These are phyloP conservation scores for Meandrina meandrites DNA, from an alignment of 92 coral and sea anemone genomes.

Conservation along the genomic window DNA sequence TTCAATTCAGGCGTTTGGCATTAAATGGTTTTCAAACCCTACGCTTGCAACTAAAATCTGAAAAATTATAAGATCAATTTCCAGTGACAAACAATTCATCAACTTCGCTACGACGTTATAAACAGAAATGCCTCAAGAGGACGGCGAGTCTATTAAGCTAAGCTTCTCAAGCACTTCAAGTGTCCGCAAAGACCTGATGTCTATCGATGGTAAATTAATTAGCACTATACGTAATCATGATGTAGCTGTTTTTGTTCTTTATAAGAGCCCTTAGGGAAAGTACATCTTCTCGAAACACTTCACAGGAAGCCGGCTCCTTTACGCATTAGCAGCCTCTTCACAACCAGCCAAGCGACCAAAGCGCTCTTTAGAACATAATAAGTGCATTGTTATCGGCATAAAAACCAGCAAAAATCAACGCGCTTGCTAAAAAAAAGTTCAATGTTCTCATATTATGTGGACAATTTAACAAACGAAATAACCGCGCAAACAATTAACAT, in stretches of 20 bases:
- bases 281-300: conserved; percentile 4
- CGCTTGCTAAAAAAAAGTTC: neutral
- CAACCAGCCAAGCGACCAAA: conserved; percentile 1
- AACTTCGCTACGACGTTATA: conserved; percentile 2
- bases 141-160: neutral
- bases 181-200: conserved; percentile 21
- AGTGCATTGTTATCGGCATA: conserved; percentile 27
- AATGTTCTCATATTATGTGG: neutral
- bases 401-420: neutral
- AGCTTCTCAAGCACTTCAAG: conserved; percentile 1
- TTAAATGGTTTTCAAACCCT: neutral
- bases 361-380: neutral
- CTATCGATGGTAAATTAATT: conserved; percentile 31
- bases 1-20: neutral
- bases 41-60: neutral
- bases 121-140: neutral
- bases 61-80: neutral
- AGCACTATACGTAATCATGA: conserved; percentile 17
- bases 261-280: conserved; percentile 19
- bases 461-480: neutral
- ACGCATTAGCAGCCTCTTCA: conserved; percentile 8
- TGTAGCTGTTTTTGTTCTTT: conserved; percentile 10
- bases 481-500: neutral
- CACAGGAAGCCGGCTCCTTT: conserved; percentile 13
- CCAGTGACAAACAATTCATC: neutral